A percentile compares a stretch with the other conserved stretches of the same genome.
Conservation (phyloP, 2,888 invertebrate species). For the Troides oblongomaculatus region DNA sequence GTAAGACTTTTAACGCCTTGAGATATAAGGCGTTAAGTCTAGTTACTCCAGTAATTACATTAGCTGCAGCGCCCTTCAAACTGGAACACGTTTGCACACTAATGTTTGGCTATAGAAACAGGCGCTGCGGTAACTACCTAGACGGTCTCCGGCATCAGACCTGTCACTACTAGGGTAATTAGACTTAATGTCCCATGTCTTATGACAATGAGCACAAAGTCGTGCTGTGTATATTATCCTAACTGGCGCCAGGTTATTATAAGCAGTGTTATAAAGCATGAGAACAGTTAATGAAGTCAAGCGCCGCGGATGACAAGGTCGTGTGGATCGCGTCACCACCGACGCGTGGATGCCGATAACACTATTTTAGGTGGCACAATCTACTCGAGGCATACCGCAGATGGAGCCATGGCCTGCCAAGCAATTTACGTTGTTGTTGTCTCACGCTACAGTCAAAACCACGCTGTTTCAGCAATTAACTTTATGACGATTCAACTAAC, state of each 20-base stretch:
- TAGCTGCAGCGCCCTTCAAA: too few species aligned
- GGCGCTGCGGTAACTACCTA: too few species aligned
- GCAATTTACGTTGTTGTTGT: slow-evolving; percentile 33
- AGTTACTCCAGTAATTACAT: not conserved
- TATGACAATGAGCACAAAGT: too few species aligned
- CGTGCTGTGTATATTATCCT: too few species aligned
- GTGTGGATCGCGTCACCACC: slow-evolving; percentile 32
- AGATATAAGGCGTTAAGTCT: not conserved
- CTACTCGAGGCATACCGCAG: slow-evolving; percentile 8
- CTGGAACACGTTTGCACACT: too few species aligned
- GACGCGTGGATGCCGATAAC: slow-evolving; percentile 29
- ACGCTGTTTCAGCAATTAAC: slow-evolving; percentile 23
- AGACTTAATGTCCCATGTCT: too few species aligned
- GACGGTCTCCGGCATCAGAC: too few species aligned
- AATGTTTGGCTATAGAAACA: too few species aligned
- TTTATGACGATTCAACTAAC: slow-evolving; percentile 20
- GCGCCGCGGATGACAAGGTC: slow-evolving; percentile 44
- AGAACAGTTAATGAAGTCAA: slow-evolving; percentile 52
- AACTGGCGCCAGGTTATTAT: slow-evolving; percentile 43
- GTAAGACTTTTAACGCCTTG: not conserved
- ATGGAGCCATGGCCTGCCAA: slow-evolving; percentile 26
- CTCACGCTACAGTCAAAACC: slow-evolving; percentile 18
- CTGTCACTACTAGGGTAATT: too few species aligned
- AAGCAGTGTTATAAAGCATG: slow-evolving; percentile 45
- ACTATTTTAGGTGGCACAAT: slow-evolving; percentile 35